These are phyloP conservation scores for Octomys mimax DNA, from an alignment of 2,797 vertebrate genomes.

Conservation along the genomic window DNA sequence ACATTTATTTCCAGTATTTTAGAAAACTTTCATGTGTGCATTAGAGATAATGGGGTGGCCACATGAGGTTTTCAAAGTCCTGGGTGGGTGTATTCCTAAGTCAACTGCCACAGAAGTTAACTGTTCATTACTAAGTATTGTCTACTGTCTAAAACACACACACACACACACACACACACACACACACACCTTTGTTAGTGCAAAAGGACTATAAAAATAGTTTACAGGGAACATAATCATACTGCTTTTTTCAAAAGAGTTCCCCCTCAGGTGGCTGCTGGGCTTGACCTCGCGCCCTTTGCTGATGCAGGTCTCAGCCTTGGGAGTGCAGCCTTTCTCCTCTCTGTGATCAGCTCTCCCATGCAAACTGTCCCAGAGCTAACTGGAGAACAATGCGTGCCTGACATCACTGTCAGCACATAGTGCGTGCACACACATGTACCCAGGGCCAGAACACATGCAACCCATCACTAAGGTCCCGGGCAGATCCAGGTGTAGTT, in stretches of 20 bases:
- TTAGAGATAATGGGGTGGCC: not conserved
- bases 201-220: not conserved
- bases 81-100: not conserved
- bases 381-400: not conserved
- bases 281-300: not conserved
- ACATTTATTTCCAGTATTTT: not conserved
- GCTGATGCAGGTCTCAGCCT: not conserved
- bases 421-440: not conserved
- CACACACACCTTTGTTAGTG: not conserved
- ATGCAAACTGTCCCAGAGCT: not conserved
- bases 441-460: not conserved
- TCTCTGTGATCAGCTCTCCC: not conserved
- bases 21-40: not conserved
- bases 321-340: not conserved
- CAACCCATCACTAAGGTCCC: not conserved
- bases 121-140: not conserved
- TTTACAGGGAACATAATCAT: not conserved
- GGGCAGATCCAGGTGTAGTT: not conserved
- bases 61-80: not conserved
- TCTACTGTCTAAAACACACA: not conserved
- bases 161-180: not conserved
- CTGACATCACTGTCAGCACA: not conserved
- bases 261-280: not conserved
- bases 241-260: not conserved
- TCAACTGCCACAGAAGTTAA: conserved; percentile 23